phyloP scores from a whole-genome alignment of 2,888 invertebrate species.

The Calameuta filiformis region DNA sequence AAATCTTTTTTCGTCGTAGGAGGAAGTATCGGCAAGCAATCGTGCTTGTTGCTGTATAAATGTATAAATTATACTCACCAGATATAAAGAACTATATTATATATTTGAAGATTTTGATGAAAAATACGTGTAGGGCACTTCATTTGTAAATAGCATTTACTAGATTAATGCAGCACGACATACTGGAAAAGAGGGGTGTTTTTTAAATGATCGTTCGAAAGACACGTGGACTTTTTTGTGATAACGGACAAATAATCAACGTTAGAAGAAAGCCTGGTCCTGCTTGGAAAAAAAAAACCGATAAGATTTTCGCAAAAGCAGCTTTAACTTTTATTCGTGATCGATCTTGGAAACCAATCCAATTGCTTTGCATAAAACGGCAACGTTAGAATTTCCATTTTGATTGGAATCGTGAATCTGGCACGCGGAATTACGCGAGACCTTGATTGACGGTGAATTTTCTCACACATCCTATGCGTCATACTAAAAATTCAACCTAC shows the following conservation, averaged over 20 bases:
- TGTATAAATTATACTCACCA: slow-evolving; percentile 1
- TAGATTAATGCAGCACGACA: neutral
- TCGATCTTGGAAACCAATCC: neutral
- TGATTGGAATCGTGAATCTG: slow-evolving; percentile 14
- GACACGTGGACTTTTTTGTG: neutral
- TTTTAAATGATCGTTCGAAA: neutral
- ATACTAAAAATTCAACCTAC: neutral
- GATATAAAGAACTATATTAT: neutral
- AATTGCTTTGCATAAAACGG: slow-evolving; percentile 7
- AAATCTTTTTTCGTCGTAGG: neutral
- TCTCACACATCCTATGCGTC: neutral
- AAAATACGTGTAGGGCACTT: neutral
- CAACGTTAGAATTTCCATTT: slow-evolving; percentile 17
- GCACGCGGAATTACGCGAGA: slow-evolving; percentile 18
- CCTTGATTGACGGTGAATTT: slow-evolving; percentile 11
- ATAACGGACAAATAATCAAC: neutral
- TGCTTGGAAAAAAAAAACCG: neutral
- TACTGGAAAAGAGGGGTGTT: neutral
- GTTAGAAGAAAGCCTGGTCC: neutral
- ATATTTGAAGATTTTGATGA: neutral
- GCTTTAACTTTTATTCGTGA: neutral
- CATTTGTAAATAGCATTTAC: neutral
- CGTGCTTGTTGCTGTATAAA: slow-evolving; percentile 13
- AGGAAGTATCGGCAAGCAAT: neutral
- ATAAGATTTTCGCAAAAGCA: neutral